Conservation (phyloP, 2,888 invertebrate genomes). For the Oxyteleia sp. region DNA sequence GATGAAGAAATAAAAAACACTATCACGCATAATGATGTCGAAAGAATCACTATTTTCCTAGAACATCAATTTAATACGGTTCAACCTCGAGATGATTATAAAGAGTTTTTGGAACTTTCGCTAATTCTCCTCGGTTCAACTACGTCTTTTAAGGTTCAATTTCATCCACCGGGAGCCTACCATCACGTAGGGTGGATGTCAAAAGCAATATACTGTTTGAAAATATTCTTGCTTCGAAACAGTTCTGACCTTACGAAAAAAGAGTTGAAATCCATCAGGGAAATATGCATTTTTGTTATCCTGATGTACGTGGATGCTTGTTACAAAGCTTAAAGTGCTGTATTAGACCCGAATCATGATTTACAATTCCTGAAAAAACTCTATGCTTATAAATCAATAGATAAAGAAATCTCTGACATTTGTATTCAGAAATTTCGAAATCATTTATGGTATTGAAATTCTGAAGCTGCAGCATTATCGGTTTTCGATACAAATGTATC, state of each 20-base stretch:
- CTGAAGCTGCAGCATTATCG: conserved; percentile 7
- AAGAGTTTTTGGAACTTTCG: conserved; percentile 72
- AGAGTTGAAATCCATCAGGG: not conserved
- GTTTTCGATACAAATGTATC: conserved; percentile 26
- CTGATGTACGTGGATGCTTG: conserved; percentile 6
- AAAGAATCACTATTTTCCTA: conserved; percentile 7
- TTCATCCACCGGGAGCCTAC: conserved; percentile 27
- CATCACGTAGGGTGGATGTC: conserved; percentile 77
- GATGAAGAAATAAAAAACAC: conserved; percentile 21
- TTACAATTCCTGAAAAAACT: not conserved
- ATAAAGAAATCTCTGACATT: conserved; percentile 8
- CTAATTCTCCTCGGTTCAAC: conserved; percentile 17
- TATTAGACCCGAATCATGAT: too few species aligned
- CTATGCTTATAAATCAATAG: not conserved
- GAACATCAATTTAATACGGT: not conserved
- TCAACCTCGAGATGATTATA: conserved; percentile 69
- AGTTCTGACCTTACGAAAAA: conserved; percentile 8
- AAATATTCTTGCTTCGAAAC: not conserved
- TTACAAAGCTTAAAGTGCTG: not conserved
- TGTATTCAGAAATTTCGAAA: not conserved
- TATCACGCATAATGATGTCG: not conserved
- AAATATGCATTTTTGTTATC: conserved; percentile 3
- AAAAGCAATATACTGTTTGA: conserved; percentile 49
- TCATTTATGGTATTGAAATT: conserved; percentile 18
- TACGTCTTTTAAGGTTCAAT: not conserved